These are phyloP conservation scores for Sebastes glaucus DNA, from an alignment of 2,797 vertebrate genomes.

Conservation along the genomic window DNA sequence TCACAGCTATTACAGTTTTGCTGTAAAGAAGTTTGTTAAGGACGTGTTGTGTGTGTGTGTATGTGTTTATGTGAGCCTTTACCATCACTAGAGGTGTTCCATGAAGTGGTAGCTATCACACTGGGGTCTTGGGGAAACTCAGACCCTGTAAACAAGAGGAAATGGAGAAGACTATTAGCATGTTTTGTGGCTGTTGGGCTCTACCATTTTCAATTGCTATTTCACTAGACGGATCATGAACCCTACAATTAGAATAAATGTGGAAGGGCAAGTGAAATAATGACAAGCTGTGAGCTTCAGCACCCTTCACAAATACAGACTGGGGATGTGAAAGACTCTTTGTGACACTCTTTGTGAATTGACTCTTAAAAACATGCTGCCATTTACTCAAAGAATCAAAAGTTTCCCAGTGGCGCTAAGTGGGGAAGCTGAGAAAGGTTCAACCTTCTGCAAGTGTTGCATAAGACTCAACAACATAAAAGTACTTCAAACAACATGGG, in stretches of 20 bases:
- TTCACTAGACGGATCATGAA: not conserved
- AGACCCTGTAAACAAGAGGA: constrained; percentile 82
- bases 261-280: not conserved
- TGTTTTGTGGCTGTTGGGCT: not conserved
- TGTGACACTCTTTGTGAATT: not conserved
- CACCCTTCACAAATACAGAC: not conserved
- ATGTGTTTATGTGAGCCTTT: constrained; percentile 66
- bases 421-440: not conserved
- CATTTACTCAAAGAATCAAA: not conserved
- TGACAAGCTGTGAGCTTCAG: not conserved
- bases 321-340: not conserved
- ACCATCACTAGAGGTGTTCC: constrained; percentile 90
- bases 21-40: not conserved
- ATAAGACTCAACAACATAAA: not conserved
- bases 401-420: not conserved
- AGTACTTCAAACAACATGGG: not conserved
- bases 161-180: constrained; percentile 41
- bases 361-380: not conserved
- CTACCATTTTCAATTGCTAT: not conserved
- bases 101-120: constrained; percentile 86
- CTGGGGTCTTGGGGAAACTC: constrained; percentile 86
- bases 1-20: not conserved
- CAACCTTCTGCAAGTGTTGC: not conserved
- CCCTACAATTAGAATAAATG: not conserved
- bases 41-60: not conserved